Evolutionary conservation across 2,888 invertebrate genomes (phyloP), one percentile per base, ranked within the genome.

Genomic region (Sycophila texana): DNA sequence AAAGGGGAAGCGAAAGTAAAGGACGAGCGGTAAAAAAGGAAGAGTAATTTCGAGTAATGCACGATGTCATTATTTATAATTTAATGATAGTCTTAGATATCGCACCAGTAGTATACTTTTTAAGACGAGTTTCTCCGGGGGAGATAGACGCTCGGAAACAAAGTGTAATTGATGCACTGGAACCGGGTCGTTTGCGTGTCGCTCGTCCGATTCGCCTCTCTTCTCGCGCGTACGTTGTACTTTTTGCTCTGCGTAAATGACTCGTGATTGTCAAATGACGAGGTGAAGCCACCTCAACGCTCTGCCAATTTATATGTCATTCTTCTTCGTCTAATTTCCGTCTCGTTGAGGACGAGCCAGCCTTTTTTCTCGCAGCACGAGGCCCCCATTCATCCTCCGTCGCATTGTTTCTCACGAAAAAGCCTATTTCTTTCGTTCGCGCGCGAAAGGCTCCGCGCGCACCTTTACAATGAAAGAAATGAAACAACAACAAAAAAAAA

Each of bases 261-360:
- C 74, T 74, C 30, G 30, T 58, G 71, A 77, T 74, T 68, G 74
- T 49, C 53, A 63, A 74, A 74, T 39, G 63, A 61, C 68, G 57
- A 61, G 20, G 51, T 55, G 47, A 39, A 39, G 39, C 39, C 39
- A 14, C 70, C 12, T 26, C 16, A 4, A 13, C 51, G 58, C 58
- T 7, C 39, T 39, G 30, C 75, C 75, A 75, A 75, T 75, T 75
- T 75, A 75, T 68, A 67, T 49, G 67, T 77, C 70, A 77, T 67
- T 73, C 67, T 53, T 73, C 76, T 70, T 70, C 63, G 55, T 70
- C 74, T 70, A 63, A 68, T 68, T 78, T 74, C 72, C 66, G 60
- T 26, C 73, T 55, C 26, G 20, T 13, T 22, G 16, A 20, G 60
- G n/a, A n/a, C 26, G 12, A 18, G 26, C 16, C 63, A 7, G 53